Evolutionary conservation across 2,888 invertebrate species (phyloP).

Genomic region (Aromia moschata): DNA sequence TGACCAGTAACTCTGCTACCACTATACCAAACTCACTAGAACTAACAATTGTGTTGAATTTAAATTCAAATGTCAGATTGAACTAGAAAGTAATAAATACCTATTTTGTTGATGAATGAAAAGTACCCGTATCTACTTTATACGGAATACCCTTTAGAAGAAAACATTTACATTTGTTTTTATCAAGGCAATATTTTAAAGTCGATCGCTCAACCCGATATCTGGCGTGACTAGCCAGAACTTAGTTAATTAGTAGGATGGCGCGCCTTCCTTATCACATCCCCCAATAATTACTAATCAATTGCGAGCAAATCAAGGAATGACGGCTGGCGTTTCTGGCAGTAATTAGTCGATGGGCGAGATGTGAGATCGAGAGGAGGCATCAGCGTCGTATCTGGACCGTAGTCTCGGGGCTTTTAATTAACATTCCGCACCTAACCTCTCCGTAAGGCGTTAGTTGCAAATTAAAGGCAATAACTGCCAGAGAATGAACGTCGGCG

Average conservation of each 20-base stretch:
- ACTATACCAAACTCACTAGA: too few relatives aligned
- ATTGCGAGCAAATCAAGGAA: conserved; percentile 27
- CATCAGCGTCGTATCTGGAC: conserved; percentile 28
- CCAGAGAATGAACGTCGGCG: conserved; percentile 58
- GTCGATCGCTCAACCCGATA: too few relatives aligned
- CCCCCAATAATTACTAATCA: conserved; percentile 24
- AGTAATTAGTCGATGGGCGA: conserved; percentile 27
- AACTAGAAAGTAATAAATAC: too few relatives aligned
- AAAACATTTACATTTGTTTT: too few relatives aligned
- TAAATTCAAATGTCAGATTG: too few relatives aligned
- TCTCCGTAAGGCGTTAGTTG: conserved; percentile 58
- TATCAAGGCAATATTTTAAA: too few relatives aligned
- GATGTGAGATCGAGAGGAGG: conserved; percentile 24
- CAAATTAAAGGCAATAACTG: conserved; percentile 64
- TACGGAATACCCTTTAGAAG: too few relatives aligned
- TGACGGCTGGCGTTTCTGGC: conserved; percentile 25
- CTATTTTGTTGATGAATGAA: too few relatives aligned
- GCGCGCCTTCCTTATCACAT: neutral
- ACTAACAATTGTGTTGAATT: too few relatives aligned
- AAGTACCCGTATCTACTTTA: too few relatives aligned
- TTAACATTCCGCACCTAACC: conserved; percentile 64
- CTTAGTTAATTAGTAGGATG: conserved; percentile 15
- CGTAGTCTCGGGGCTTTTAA: conserved; percentile 57
- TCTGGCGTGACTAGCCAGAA: neutral
- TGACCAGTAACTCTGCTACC: too few relatives aligned